Conservation (phyloP, 2,888 invertebrate species). For the Trachelus stipa region DNA sequence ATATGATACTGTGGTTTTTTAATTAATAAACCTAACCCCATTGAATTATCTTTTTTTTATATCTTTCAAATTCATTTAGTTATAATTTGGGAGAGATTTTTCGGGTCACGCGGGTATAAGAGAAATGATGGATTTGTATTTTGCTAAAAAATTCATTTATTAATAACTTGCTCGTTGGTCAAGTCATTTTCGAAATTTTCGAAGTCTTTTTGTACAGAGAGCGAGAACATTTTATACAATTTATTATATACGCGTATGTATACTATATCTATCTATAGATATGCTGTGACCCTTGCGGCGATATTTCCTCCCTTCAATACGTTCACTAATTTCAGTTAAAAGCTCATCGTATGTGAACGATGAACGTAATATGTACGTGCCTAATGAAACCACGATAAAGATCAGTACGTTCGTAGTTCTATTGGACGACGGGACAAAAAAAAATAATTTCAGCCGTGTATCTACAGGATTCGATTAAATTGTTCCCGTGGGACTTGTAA, state of each 20-base stretch:
- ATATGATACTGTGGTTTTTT: neutral
- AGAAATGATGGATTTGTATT: neutral
- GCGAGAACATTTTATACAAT: slow-evolving; percentile 56
- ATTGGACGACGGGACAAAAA: neutral
- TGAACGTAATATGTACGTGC: too few species aligned
- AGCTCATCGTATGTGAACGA: neutral
- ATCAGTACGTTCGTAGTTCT: slow-evolving; percentile 48
- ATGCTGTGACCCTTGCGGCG: slow-evolving; percentile 16
- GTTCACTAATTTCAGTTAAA: neutral
- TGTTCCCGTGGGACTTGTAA: slow-evolving; percentile 15
- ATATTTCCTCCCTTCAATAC: slow-evolving; percentile 7
- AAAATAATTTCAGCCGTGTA: neutral
- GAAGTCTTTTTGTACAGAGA: slow-evolving; percentile 56
- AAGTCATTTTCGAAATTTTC: slow-evolving; percentile 30
- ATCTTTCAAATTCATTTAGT: too few species aligned
- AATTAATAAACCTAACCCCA: too few species aligned
- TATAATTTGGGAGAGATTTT: too few species aligned
- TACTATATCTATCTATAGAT: slow-evolving; percentile 12
- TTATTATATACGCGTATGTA: slow-evolving; percentile 31
- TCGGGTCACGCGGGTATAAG: too few species aligned
- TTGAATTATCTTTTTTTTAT: too few species aligned
- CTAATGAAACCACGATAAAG: slow-evolving; percentile 27
- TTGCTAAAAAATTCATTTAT: slow-evolving; percentile 64
- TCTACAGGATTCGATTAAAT: too few species aligned
- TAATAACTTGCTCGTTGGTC: slow-evolving; percentile 42